Base-by-base conservation (phyloP, 2,888 invertebrate genomes). In the Limnephilus auricula region DNA sequence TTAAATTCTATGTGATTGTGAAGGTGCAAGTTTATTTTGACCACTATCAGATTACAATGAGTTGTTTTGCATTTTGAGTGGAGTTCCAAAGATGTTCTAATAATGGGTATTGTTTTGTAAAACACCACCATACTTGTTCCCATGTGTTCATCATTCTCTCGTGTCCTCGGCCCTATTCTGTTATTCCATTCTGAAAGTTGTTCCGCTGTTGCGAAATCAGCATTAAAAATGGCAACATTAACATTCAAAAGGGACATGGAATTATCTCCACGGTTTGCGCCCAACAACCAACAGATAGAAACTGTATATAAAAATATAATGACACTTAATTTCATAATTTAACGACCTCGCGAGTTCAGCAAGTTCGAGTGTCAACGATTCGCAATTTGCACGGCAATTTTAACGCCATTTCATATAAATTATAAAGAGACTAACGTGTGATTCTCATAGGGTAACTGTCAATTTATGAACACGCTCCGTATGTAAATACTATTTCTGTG, bases 401-500 rank as follows among this genome's bases (percentile, higher is more conserved):
- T 65, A 37, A 79, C 87, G 90, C 90, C 79, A 90, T 90, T 90
- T 90, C 82, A 34, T 32, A 91, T 89, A 89, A 18, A 65, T 65
- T n/a, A 65, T 65, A 65, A 65, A 91, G 79, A 89, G 82, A 40
- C 85, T 25, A 31, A 90, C 79, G 91, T 91, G 91, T 91, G 91
- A 91, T 90, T 45, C 87, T 80, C 90, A 65, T 32, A 78, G 83
- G 13, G 40, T 91, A 91, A 90, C 91, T 90, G 91, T 91, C 91
- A 90, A 78, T 88, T 82, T 40, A 80, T 89, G 32, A 79, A 84
- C 83, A 91, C 87, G 87, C 91, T 82, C 40, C 90, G 65, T 80
- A 25, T 86, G 65, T 65, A 40, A 40, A 12, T 40, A n/a, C 65
- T 65, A 6, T 65, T 6, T 25, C 65, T 65, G 65, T 79, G 82